Evolutionary conservation across 2,888 invertebrate genomes (phyloP).

Genomic region (Pelosia muscerda): DNA sequence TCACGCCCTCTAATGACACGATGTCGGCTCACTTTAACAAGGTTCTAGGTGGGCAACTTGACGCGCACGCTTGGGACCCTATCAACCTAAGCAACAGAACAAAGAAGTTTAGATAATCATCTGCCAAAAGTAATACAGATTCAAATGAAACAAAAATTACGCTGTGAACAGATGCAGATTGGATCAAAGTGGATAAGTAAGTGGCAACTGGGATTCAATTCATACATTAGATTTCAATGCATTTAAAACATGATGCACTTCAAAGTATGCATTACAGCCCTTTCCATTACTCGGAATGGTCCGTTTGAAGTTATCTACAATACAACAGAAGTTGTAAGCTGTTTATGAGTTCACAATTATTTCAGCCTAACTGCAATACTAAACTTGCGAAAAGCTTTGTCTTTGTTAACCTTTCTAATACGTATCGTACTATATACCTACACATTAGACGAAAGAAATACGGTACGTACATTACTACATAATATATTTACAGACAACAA

Average conservation of each 20-base stretch:
- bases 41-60: constrained; percentile 64
- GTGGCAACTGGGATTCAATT: constrained; percentile 3
- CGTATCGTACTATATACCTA: not conserved
- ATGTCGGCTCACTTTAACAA: constrained; percentile 71
- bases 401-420: not conserved
- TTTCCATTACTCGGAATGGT: too few relatives aligned
- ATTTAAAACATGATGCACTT: not conserved
- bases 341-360: not conserved
- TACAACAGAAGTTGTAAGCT: not conserved
- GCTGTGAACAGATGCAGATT: constrained; percentile 15
- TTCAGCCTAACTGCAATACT: constrained; percentile 1
- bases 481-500: not conserved
- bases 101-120: constrained; percentile 50
- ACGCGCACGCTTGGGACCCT: constrained; percentile 50
- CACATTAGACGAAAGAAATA: not conserved
- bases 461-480: not conserved
- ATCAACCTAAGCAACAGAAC: constrained; percentile 37
- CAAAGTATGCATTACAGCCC: not conserved
- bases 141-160: constrained; percentile 32
- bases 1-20: constrained; percentile 83
- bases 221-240: not conserved
- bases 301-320: not conserved
- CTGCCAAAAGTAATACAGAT: constrained; percentile 40
- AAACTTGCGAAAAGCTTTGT: not conserved
- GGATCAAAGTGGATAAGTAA: constrained; percentile 12